Percentiles rank a stretch among this genome's conserved stretches.
phyloP scores from a whole-genome alignment of 1,140 invertebrate genomes.

The Cotesia chilonis region DNA sequence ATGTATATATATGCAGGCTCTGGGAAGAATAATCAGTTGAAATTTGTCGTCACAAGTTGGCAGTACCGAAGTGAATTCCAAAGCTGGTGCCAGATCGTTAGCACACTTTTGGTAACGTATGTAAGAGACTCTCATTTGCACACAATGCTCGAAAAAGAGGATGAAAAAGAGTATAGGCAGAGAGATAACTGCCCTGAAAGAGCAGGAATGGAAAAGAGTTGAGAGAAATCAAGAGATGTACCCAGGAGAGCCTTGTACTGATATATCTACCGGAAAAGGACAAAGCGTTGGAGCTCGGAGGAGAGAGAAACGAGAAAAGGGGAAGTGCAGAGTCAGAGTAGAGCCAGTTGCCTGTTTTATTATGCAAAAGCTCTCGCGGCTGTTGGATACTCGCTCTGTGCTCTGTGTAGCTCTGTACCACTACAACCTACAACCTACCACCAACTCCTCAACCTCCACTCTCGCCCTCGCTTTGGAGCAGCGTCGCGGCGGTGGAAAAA shows the following conservation, averaged over 20 bases:
- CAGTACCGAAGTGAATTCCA: constrained; percentile 25
- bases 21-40: constrained; percentile 29
- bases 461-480: constrained; percentile 18
- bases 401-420: constrained; percentile 45
- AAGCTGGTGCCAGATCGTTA: constrained; percentile 31
- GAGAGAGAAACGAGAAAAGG: constrained; percentile 38
- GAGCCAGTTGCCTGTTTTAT: constrained; percentile 59
- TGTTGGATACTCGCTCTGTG: constrained; percentile 52
- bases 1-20: constrained; percentile 2
- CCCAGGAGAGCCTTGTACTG: not conserved
- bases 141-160: constrained; percentile 21
- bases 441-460: constrained; percentile 2
- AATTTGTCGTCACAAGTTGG: constrained; percentile 26
- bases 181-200: constrained; percentile 29
- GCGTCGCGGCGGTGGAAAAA: constrained; percentile 56
- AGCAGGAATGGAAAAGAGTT: constrained; percentile 11
- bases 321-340: constrained; percentile 49
- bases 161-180: constrained; percentile 27
- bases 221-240: constrained; percentile 8
- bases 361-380: constrained; percentile 66
- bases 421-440: constrained; percentile 18
- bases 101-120: not conserved
- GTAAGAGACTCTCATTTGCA: not conserved
- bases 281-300: constrained; percentile 33
- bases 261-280: constrained; percentile 27